Evolutionary conservation across 23 tunicate genomes (phyloP).

Genomic region (Trididemnum miniatum): DNA sequence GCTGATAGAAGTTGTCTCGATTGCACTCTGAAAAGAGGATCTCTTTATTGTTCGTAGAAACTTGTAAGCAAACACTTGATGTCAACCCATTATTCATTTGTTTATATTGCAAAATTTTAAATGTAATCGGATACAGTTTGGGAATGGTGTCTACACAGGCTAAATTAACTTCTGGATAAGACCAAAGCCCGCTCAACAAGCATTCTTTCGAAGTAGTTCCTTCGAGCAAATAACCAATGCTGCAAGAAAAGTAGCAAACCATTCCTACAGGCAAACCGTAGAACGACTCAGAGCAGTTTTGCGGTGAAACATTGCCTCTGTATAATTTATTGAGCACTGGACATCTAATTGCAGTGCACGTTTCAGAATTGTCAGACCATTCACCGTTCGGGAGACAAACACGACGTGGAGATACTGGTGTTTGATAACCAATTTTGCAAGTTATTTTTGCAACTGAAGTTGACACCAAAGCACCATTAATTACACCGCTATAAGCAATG

Average conservation of each 20-base stretch:
- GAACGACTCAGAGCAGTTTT: background rate
- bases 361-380: background rate
- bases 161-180: background rate
- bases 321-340: background rate
- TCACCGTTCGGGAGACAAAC: background rate
- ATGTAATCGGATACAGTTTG: background rate
- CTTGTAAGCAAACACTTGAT: background rate
- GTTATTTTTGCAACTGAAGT: background rate
- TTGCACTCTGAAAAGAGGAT: background rate
- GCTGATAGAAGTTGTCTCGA: background rate
- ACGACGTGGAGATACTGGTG: background rate
- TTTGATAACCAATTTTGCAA: background rate
- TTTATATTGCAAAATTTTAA: background rate
- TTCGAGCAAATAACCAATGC: background rate
- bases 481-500: background rate
- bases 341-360: background rate
- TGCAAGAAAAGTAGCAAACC: background rate
- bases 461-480: background rate
- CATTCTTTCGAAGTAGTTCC: background rate
- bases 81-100: background rate
- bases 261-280: background rate
- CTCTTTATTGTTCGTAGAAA: background rate
- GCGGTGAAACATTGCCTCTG: background rate
- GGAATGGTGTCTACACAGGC: constrained; percentile 2
- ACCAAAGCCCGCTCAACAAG: background rate